phyloP scores from a whole-genome alignment of 2,113 vertebrate species.

The Dipodomys merriami region DNA sequence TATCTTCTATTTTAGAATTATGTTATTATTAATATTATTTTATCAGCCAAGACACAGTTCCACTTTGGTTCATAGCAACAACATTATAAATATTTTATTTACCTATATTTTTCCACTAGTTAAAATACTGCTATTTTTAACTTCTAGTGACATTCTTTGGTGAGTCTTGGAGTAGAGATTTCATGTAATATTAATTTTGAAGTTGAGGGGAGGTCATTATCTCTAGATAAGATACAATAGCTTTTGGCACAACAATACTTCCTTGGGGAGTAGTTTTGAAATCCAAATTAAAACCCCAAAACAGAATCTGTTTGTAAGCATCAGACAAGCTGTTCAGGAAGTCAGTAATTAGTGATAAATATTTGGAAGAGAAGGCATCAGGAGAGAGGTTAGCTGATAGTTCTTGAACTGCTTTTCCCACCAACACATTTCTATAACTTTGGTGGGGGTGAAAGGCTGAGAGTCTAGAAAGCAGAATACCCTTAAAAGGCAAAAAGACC shows the following conservation, averaged over 20 bases:
- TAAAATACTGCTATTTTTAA: conserved; percentile 12
- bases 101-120: neutral
- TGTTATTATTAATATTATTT: neutral
- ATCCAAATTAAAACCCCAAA: neutral
- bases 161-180: conserved; percentile 37
- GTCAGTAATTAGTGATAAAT: neutral
- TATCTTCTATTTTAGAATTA: conserved; percentile 14
- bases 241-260: neutral
- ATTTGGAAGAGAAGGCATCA: conserved; percentile 38
- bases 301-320: neutral
- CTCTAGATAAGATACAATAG: neutral
- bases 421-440: conserved; percentile 21
- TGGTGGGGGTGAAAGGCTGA: conserved; percentile 4
- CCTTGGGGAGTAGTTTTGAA: neutral
- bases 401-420: conserved; percentile 11
- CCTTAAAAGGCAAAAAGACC: neutral
- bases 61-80: neutral
- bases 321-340: conserved; percentile 3
- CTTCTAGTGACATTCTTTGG: neutral
- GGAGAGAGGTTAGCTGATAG: neutral
- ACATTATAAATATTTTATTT: conserved; percentile 36
- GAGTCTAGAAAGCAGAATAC: neutral
- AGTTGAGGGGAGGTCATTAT: neutral
- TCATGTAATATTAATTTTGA: conserved; percentile 39
- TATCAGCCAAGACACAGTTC: conserved; percentile 18